These are phyloP conservation scores for Bubo scandiacus DNA, from an alignment of 2,113 vertebrate genomes.

Conservation along the genomic window DNA sequence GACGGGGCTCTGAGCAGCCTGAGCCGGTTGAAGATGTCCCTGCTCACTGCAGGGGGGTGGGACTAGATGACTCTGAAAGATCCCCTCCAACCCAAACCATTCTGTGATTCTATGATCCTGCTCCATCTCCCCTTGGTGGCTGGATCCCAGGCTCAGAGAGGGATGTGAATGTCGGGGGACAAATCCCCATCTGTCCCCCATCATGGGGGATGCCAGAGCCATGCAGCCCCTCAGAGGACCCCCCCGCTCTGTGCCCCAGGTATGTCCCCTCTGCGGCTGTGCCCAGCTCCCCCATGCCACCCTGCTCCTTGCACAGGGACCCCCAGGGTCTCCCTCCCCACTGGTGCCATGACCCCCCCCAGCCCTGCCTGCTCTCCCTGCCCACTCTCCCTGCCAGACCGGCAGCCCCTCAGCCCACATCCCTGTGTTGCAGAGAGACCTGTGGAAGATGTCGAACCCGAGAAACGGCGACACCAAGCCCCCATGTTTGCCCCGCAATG, in stretches of 20 bases:
- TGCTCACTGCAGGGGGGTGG: accelerated
- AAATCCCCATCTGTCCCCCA: accelerated
- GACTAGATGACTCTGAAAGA: accelerated
- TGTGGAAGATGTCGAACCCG: constrained; percentile 80
- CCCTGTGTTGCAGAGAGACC: constrained; percentile 60
- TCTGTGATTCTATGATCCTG: neutral
- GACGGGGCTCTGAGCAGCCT: accelerated
- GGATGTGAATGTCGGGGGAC: neutral
- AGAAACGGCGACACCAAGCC: constrained; percentile 89
- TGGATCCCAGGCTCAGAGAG: neutral
- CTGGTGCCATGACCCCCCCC: accelerated
- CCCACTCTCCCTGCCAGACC: accelerated
- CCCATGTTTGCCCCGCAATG: constrained; percentile 94
- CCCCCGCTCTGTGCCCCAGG: accelerated
- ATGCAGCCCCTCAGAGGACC: neutral
- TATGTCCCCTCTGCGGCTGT: neutral
- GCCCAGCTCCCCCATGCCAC: neutral
- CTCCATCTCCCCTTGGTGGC: accelerated
- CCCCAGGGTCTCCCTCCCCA: neutral
- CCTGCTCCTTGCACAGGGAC: neutral
- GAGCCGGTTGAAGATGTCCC: accelerated
- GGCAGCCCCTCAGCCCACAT: neutral
- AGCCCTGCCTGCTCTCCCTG: neutral
- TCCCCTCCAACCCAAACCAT: neutral
- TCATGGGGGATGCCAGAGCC: accelerated